Evolutionary conservation across 1,140 invertebrate species (phyloP), one percentile per base, ranked within the genome.

Genomic region (Sitobion miscanthi): DNA sequence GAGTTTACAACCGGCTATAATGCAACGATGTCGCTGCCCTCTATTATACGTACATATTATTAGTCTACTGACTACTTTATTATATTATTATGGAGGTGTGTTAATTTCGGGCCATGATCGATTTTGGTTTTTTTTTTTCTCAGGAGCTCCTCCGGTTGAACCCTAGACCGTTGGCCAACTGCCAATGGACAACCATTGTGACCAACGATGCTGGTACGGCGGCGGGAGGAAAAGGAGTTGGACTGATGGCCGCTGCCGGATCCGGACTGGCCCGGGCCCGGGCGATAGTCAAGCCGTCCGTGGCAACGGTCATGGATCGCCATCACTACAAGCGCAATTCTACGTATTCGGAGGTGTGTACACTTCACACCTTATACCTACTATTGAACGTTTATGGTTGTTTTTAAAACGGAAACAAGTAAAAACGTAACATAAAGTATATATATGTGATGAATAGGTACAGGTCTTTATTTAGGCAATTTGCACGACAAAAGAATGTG

Each of bases 241-340:
- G 45, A 82, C 11, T 38, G 30, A 49, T 49, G 9, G n/a, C 62
- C 2, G 47, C n/a, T 7, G 89, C 89, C 2, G 89, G 89, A 20
- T 90, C 89, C 30, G 89, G 89, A 8, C 42, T 90, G 14, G 89
- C 89, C 17, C 25, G 54, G 23, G 25, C 89, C 14, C 35, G 91
- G 25, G 91, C 91, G 9, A 45, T 35, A n/a, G 91, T 93, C 35
- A 93, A 93, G 35, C 91, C 91, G 8, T 85, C 91, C 0, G 49
- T 11, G 3, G 49, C 23, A 23, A 93, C 91, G 6, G 35, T 85
- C 21, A 35, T 3, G 0, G 91, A 93, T 23, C 91, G 91, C 0
- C 82, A 52, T 42, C 91, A 93, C 14, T 93, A 93, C 38, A 93
- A 93, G 25, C 91, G 91, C 2, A 93, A 93, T 52, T n/a, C 82